Percentiles rank a stretch among this genome's conserved stretches.
These are phyloP conservation scores for Orycteropus afer DNA, from an alignment of 2,113 vertebrate genomes.

Conservation along the genomic window DNA sequence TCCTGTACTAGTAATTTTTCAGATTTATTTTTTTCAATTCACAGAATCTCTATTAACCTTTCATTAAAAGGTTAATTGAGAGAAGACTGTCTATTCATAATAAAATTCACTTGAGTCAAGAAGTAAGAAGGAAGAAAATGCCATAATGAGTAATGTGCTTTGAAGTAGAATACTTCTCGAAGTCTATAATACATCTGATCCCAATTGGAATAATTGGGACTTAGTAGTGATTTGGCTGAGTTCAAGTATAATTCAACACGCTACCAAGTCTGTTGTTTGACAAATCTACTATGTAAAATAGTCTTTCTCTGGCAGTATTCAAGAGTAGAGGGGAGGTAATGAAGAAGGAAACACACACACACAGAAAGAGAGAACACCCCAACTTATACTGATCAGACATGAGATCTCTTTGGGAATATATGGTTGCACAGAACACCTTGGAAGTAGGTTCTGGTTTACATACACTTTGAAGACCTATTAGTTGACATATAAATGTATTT, in stretches of 20 bases:
- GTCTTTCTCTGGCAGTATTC: neutral
- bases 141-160: slow-evolving; percentile 7
- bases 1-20: slow-evolving; percentile 10
- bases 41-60: slow-evolving; percentile 68
- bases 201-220: slow-evolving; percentile 59
- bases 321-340: neutral
- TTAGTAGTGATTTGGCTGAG: slow-evolving; percentile 37
- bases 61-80: slow-evolving; percentile 68
- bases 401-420: neutral
- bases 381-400: neutral
- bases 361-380: neutral
- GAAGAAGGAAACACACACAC: neutral
- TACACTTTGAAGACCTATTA: neutral
- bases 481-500: neutral
- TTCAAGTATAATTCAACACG: slow-evolving; percentile 40
- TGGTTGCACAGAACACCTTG: neutral
- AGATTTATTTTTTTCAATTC: neutral
- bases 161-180: slow-evolving; percentile 41
- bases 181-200: slow-evolving; percentile 1
- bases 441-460: neutral
- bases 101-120: slow-evolving; percentile 63
- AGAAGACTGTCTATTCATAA: slow-evolving; percentile 47
- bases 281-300: neutral
- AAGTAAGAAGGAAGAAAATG: slow-evolving; percentile 13
- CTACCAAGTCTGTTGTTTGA: slow-evolving; percentile 12